Evolutionary conservation across 2,113 vertebrate species (phyloP), one percentile per base, ranked within the genome.

Genomic region (Campylorhamphus procurvoides): DNA sequence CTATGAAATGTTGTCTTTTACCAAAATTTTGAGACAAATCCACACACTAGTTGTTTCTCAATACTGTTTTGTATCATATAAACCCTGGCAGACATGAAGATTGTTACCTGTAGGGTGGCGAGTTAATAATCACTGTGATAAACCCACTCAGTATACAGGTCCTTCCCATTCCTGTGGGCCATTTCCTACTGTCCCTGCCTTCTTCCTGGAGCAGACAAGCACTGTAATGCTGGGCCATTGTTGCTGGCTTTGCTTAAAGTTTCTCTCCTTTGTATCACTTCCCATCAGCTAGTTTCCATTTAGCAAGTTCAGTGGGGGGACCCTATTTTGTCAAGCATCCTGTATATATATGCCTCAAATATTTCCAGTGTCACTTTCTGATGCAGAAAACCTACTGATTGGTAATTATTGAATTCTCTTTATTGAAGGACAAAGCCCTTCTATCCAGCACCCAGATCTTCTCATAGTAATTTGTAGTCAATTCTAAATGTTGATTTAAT

Each of bases 101-200:
- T 64, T 40, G 22, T 52, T 79, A 39, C 44, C 39, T 82, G 56
- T 59, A 44, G 33, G 11, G 74, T 80, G 53, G 7, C 19, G 69
- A 25, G 42, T 58, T 33, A 35, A 40, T 28, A 15, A 10, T 55
- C 2, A 1, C 56, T 91, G 52, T 55, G 50, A 12, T 63, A 52
- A 87, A 16, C 28, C 56, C 5, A 1, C 19, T 20, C 7, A 4
- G 14, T 68, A 12, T 28, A 7, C 0, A 1, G 24, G 12, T 63
- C 28, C 7, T 42, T 86, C n/a, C n/a, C 1, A 2, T 71, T 84
- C 29, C 39, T 78, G 25, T 31, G 40, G 46, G 50, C 12, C 16
- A 14, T 84, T 59, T 50, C 3, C 37, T 72, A 0, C 27, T 44
- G 18, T 47, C 90, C 25, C 76, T 84, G 50, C 47, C 18, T 84